phyloP scores from a whole-genome alignment of 2,113 vertebrate species.

The Misgurnus anguillicaudatus region DNA sequence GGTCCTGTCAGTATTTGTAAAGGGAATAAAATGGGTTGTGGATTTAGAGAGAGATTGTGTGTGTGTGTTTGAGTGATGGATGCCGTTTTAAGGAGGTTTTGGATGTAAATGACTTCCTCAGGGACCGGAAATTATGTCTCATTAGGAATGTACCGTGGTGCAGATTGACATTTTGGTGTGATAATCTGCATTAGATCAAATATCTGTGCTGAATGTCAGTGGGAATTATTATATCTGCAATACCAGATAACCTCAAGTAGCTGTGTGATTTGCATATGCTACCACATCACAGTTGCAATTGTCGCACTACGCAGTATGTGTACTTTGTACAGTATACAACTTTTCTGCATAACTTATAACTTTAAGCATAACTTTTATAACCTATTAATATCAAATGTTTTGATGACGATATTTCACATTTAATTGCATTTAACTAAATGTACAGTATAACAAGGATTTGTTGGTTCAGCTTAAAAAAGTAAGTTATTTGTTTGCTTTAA shows the following conservation, averaged over 20 bases:
- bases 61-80: constrained; percentile 10
- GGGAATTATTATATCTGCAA: constrained; percentile 22
- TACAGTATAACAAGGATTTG: too few relatives aligned
- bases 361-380: too few relatives aligned
- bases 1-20: not conserved
- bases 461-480: too few relatives aligned
- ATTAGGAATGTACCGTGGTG: constrained; percentile 63
- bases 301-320: not conserved
- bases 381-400: too few relatives aligned
- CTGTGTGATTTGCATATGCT: constrained; percentile 8
- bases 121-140: constrained; percentile 68
- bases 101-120: constrained; percentile 71
- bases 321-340: not conserved
- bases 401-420: too few relatives aligned
- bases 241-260: constrained; percentile 36
- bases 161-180: constrained; percentile 66
- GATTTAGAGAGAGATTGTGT: constrained; percentile 23
- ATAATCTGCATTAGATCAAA: constrained; percentile 33
- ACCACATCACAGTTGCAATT: not conserved
- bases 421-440: too few relatives aligned
- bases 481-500: too few relatives aligned
- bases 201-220: constrained; percentile 31
- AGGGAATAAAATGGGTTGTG: constrained; percentile 7
- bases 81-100: constrained; percentile 49
- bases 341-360: not conserved